A percentile compares a stretch with the other conserved stretches of the same genome.
Conservation (phyloP, 1,140 invertebrate species). For the Mylabris phalerata region DNA sequence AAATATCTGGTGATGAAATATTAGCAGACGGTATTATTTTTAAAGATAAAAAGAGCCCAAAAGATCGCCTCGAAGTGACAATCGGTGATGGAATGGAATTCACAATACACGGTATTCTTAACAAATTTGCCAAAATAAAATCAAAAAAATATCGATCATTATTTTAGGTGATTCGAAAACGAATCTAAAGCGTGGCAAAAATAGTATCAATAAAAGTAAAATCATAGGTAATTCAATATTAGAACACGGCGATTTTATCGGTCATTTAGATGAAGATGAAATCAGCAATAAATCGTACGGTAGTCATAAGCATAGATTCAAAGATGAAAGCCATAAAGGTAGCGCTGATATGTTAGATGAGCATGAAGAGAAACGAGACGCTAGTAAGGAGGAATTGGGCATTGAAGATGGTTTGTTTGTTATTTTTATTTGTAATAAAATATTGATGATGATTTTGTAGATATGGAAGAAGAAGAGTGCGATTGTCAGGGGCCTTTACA, state of each 20-base stretch:
- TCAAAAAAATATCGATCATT: background rate
- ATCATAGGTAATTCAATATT: conserved; percentile 41
- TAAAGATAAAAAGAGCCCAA: conserved; percentile 75
- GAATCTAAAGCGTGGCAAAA: conserved; percentile 34
- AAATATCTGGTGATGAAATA: conserved; percentile 64
- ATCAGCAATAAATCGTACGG: conserved; percentile 88
- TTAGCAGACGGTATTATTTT: conserved; percentile 77
- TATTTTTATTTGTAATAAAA: no score
- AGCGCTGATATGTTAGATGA: conserved; percentile 73
- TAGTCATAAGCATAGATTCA: conserved; percentile 83
- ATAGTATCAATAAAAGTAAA: conserved; percentile 40
- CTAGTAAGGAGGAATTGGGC: conserved; percentile 84
- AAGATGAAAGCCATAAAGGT: conserved; percentile 83
- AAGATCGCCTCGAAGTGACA: conserved; percentile 81
- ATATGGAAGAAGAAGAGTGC: conserved; percentile 55
- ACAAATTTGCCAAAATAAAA: background rate
- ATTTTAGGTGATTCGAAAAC: conserved; percentile 30
- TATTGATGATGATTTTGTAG: conserved; percentile 29
- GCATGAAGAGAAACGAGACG: conserved; percentile 82
- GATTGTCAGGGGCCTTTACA: conserved; percentile 52
- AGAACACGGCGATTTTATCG: conserved; percentile 37
- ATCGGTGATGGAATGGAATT: conserved; percentile 88
- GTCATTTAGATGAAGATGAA: conserved; percentile 55
- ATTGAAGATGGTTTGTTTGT: conserved; percentile 53
- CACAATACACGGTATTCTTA: conserved; percentile 73